Conservation (phyloP, 2,888 invertebrate genomes). For the Ophion ventricosus region DNA sequence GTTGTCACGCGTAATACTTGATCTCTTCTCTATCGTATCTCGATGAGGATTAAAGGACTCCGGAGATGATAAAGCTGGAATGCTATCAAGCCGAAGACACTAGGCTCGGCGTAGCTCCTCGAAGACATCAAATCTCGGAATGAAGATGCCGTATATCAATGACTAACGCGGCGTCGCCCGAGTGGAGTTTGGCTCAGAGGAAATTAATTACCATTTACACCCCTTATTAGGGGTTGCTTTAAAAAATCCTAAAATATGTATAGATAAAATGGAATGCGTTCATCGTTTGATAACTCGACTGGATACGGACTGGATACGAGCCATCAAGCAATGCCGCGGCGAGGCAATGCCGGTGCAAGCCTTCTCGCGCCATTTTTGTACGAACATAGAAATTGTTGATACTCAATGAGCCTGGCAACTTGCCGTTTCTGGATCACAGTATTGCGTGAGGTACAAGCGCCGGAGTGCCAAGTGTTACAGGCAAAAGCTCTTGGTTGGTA, state of each 20-base stretch:
- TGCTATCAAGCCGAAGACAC: neutral
- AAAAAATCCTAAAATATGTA: no score
- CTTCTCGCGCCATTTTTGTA: neutral
- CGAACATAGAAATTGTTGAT: neutral
- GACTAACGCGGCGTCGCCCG: no score
- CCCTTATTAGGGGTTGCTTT: no score
- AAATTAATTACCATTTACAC: no score
- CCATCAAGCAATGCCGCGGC: no score
- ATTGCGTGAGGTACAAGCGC: slow-evolving; percentile 33
- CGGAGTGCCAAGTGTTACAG: slow-evolving; percentile 30
- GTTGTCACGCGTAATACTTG: slow-evolving; percentile 73
- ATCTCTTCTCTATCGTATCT: slow-evolving; percentile 41
- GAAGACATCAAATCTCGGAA: slow-evolving; percentile 32
- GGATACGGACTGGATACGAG: no score
- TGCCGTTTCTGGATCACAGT: slow-evolving; percentile 12
- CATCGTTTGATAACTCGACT: no score
- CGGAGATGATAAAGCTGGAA: slow-evolving; percentile 11
- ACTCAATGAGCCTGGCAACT: no score
- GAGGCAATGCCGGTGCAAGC: no score
- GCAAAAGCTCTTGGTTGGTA: slow-evolving; percentile 67
- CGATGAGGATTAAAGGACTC: slow-evolving; percentile 41
- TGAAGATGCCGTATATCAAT: neutral
- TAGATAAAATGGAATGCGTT: neutral
- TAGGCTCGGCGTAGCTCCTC: slow-evolving; percentile 8
- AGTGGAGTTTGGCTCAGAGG: no score